phyloP scores from a whole-genome alignment of 2,113 vertebrate species.

The Aptenodytes patagonicus region DNA sequence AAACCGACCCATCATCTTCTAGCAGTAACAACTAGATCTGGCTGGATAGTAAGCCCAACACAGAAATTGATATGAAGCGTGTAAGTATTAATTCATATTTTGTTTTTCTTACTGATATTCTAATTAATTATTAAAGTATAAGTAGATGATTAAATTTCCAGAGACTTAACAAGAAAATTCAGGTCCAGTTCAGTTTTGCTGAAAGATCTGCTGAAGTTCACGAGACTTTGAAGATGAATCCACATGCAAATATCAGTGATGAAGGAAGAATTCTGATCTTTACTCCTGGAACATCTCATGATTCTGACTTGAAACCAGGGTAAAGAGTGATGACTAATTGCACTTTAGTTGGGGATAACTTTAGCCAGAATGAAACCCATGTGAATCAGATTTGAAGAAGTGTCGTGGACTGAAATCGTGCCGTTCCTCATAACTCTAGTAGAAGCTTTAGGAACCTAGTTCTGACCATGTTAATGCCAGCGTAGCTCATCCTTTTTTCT shows the following conservation, averaged over 20 bases:
- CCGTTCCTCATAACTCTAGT: rapidly evolving
- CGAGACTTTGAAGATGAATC: neutral
- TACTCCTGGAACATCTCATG: neutral
- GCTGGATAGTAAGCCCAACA: neutral
- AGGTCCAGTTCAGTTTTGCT: neutral
- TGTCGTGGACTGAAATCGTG: rapidly evolving
- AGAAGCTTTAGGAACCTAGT: neutral
- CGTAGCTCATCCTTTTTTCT: neutral
- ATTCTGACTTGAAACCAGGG: neutral
- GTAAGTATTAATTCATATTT: neutral
- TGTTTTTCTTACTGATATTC: neutral
- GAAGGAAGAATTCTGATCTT: neutral
- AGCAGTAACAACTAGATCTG: neutral
- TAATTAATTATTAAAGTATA: neutral
- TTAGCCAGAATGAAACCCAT: neutral
- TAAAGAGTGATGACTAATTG: neutral
- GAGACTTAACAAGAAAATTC: neutral
- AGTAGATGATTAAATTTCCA: neutral
- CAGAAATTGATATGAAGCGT: neutral
- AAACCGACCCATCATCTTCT: neutral
- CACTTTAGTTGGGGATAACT: neutral
- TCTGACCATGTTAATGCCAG: neutral
- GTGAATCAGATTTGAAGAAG: neutral
- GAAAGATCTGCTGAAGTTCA: neutral
- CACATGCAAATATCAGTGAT: neutral